Percentiles rank a stretch among this genome's conserved stretches.
phyloP scores from a whole-genome alignment of 92 coral and sea anemone species.

The Parazoanthus swiftii region DNA sequence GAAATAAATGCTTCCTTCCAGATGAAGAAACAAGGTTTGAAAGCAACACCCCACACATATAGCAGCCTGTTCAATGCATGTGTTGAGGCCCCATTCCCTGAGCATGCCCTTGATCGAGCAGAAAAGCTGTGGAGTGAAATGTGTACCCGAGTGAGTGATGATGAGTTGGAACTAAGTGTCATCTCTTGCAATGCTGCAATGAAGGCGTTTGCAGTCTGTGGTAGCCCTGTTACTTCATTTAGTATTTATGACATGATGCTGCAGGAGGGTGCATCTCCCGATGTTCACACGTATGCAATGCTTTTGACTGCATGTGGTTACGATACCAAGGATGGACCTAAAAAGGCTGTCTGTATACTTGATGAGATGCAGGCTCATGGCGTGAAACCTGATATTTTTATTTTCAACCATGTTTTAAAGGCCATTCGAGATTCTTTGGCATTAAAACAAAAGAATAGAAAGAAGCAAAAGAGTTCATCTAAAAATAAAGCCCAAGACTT shows the following conservation, averaged over 20 bases:
- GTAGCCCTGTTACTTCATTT: conserved; percentile 56
- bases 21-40: conserved; percentile 75
- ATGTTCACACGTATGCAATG: conserved; percentile 66
- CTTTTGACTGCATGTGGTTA: conserved; percentile 66
- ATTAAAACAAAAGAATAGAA: background rate
- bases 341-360: conserved; percentile 55
- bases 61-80: conserved; percentile 74
- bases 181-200: conserved; percentile 85
- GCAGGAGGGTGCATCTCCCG: conserved; percentile 48
- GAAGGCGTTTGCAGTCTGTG: conserved; percentile 73
- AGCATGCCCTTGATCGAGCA: conserved; percentile 48
- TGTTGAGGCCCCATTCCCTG: conserved; percentile 44
- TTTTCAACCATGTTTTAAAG: conserved; percentile 68
- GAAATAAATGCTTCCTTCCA: background rate
- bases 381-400: conserved; percentile 70
- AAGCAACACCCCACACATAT: conserved; percentile 66
- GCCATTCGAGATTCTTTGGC: conserved; percentile 61
- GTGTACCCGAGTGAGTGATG: conserved; percentile 32
- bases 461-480: background rate
- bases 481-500: background rate
- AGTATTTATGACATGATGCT: conserved; percentile 62
- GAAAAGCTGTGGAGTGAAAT: conserved; percentile 67
- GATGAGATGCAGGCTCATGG: conserved; percentile 70
- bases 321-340: conserved; percentile 57
- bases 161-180: conserved; percentile 54